Evolutionary conservation across 2,797 vertebrate genomes (phyloP).

Genomic region (Syngnathus rostellatus): DNA sequence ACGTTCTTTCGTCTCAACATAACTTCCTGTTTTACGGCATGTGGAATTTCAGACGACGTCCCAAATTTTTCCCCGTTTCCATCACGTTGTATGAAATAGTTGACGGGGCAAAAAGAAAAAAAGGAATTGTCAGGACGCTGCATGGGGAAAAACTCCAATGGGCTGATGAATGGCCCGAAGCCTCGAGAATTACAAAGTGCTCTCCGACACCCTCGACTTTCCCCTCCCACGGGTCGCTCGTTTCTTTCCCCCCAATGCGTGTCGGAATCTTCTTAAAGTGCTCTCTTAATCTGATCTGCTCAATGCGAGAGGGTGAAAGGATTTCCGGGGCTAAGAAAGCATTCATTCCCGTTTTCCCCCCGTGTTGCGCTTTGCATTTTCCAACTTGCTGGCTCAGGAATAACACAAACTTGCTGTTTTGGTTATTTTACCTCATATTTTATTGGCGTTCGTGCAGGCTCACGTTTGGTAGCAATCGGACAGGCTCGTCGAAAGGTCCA

Average conservation of each 20-base stretch:
- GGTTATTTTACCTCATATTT: slow-evolving; percentile 35
- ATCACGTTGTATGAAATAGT: slow-evolving; percentile 87
- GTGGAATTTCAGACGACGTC: no score
- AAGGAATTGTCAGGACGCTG: slow-evolving; percentile 99
- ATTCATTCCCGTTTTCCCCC: slow-evolving; percentile 77
- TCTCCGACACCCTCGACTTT: slow-evolving; percentile 71
- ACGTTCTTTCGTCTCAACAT: not conserved
- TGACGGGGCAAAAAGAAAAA: slow-evolving; percentile 91
- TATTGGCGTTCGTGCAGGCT: not conserved
- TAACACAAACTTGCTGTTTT: slow-evolving; percentile 94
- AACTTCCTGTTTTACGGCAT: not conserved
- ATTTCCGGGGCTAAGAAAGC: slow-evolving; percentile 92
- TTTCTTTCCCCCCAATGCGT: slow-evolving; percentile 75
- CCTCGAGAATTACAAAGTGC: slow-evolving; percentile 97
- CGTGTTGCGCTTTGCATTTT: slow-evolving; percentile 93
- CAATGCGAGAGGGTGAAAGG: slow-evolving; percentile 99
- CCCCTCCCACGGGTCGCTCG: slow-evolving; percentile 83
- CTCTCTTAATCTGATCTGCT: slow-evolving; percentile 99
- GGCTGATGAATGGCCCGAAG: slow-evolving; percentile 99
- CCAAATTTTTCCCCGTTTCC: not conserved
- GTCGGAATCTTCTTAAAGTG: slow-evolving; percentile 99
- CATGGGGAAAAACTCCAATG: slow-evolving; percentile 98
- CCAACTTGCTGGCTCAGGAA: slow-evolving; percentile 99
- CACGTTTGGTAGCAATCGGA: not conserved
- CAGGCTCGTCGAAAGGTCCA: not conserved